Percentiles rank a stretch among this genome's conserved stretches.
phyloP scores from a whole-genome alignment of 2,888 invertebrate species.

The Melikaiella ostensackeni region DNA sequence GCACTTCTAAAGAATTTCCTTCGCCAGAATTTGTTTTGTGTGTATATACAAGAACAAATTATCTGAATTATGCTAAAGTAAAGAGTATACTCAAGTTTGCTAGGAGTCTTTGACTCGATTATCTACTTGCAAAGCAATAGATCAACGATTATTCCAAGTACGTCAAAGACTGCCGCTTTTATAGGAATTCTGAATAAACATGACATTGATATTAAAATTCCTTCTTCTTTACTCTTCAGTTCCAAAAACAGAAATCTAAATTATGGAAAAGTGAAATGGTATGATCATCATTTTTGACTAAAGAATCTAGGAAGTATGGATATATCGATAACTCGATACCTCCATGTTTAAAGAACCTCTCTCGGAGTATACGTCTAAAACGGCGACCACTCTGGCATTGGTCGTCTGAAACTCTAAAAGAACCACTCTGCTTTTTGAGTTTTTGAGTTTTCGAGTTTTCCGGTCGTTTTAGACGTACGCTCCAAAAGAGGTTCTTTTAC shows the following conservation, averaged over 20 bases:
- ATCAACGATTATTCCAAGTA: background rate
- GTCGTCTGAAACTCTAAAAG: no score
- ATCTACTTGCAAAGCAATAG: background rate
- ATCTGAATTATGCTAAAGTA: background rate
- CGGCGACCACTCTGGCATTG: no score
- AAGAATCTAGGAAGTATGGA: no score
- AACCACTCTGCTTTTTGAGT: no score
- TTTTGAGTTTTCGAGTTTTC: no score
- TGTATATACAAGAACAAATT: constrained; percentile 5
- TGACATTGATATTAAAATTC: background rate
- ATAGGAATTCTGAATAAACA: constrained; percentile 13
- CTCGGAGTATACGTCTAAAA: no score
- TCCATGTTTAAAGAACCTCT: no score
- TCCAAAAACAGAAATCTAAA: background rate
- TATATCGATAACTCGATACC: no score
- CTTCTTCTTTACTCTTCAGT: background rate
- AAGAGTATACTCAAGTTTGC: constrained; percentile 11
- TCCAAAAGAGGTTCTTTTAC: no score
- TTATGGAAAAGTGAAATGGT: background rate
- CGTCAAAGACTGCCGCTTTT: background rate
- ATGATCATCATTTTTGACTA: background rate
- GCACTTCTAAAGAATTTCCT: background rate
- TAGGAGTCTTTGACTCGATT: constrained; percentile 24
- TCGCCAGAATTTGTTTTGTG: background rate
- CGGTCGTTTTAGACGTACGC: no score